Evolutionary conservation across 2,888 invertebrate species (phyloP).

Genomic region (Rhopalosiphum nymphaeae): DNA sequence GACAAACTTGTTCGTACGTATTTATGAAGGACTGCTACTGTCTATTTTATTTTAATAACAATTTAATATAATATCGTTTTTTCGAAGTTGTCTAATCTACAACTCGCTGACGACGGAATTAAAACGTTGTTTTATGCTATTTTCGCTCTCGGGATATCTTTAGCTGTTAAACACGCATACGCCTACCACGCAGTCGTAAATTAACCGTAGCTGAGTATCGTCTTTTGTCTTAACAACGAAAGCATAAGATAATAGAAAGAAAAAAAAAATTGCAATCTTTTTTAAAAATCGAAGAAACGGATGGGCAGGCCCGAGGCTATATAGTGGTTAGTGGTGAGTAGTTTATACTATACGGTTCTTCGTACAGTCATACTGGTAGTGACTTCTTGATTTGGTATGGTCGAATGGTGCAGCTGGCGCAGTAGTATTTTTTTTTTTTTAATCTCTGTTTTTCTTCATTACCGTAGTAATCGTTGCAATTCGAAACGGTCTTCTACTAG

Average conservation of each 20-base stretch:
- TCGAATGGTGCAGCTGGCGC: neutral
- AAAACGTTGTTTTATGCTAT: neutral
- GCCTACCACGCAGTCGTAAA: neutral
- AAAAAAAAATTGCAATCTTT: neutral
- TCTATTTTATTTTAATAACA: neutral
- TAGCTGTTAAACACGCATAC: neutral
- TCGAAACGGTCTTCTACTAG: slow-evolving; percentile 20
- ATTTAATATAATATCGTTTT: neutral
- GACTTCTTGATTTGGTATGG: slow-evolving; percentile 50
- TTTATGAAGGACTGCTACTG: neutral
- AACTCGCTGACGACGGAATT: neutral
- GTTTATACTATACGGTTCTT: neutral
- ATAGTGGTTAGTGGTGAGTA: neutral
- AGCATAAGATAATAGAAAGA: neutral
- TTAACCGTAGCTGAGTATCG: neutral
- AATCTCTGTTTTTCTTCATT: slow-evolving; percentile 34
- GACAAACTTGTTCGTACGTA: neutral
- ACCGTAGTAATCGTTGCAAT: slow-evolving; percentile 48
- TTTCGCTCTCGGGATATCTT: neutral
- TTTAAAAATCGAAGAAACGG: slow-evolving; percentile 8
- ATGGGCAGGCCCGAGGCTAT: neutral
- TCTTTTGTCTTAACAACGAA: slow-evolving; percentile 1
- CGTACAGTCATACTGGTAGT: slow-evolving; percentile 26
- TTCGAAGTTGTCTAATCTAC: neutral
- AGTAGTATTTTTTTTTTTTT: neutral